phyloP scores from a whole-genome alignment of 2,113 vertebrate species.

The Hyperoodon ampullatus region DNA sequence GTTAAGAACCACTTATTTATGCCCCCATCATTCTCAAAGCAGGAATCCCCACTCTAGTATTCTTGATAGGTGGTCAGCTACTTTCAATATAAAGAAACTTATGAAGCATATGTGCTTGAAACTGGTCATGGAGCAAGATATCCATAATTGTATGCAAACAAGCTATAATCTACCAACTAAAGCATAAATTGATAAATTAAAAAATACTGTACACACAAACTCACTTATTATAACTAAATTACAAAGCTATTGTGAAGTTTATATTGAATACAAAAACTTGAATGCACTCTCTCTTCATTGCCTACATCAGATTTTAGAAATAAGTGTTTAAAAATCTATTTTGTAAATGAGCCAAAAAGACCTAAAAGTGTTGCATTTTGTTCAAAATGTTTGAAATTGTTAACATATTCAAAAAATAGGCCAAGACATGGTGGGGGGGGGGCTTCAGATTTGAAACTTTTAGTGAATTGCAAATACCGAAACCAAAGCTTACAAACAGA shows the following conservation, averaged over 20 bases:
- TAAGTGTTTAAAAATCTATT: not conserved
- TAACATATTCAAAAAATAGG: not conserved
- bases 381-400: not conserved
- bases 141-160: not conserved
- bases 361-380: not conserved
- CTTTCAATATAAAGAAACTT: not conserved
- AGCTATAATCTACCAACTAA: not conserved
- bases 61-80: not conserved
- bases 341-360: not conserved
- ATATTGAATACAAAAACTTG: not conserved
- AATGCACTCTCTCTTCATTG: not conserved
- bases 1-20: not conserved
- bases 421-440: not conserved
- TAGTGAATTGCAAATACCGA: not conserved
- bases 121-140: not conserved
- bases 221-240: not conserved
- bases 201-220: not conserved
- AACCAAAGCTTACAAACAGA: slow-evolving; percentile 19
- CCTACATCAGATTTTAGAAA: slow-evolving; percentile 11
- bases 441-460: not conserved
- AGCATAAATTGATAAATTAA: not conserved
- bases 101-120: not conserved
- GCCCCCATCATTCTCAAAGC: not conserved
- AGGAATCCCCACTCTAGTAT: not conserved
- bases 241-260: not conserved